These are phyloP conservation scores for Lichenostomus cassidix DNA, from an alignment of 2,113 vertebrate species.

Conservation along the genomic window DNA sequence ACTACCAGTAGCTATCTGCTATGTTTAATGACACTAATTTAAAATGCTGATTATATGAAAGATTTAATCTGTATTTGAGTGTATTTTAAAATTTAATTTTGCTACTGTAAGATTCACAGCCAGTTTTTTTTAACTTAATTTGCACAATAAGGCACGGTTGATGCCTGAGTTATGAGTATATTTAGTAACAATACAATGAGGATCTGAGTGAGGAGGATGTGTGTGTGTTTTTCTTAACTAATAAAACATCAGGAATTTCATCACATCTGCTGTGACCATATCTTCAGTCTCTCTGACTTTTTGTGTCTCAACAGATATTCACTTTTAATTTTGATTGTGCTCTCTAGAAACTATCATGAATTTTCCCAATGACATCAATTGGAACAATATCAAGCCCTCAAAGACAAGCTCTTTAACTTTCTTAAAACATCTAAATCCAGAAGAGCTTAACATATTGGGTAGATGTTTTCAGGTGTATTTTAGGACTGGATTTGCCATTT, in stretches of 20 bases:
- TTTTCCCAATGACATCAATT: not conserved
- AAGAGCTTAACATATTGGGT: not conserved
- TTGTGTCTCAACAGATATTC: not conserved
- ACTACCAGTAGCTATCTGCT: not conserved
- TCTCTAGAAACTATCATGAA: not conserved
- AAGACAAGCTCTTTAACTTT: not conserved
- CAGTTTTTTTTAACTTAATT: not conserved
- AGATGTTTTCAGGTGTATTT: conserved; percentile 32
- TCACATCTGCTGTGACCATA: not conserved
- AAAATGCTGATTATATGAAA: not conserved
- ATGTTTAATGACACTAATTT: not conserved
- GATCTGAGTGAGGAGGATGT: not conserved
- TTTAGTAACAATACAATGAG: not conserved
- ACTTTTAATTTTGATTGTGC: not conserved
- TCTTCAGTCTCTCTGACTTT: not conserved
- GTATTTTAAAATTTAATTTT: not conserved
- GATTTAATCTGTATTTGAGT: not conserved
- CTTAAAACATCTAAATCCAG: conserved; percentile 30
- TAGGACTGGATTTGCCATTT: conserved; percentile 37
- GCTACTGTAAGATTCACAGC: not conserved
- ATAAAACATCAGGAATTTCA: not conserved
- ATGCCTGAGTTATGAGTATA: not conserved
- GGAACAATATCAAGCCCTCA: not conserved
- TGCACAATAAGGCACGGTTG: not conserved
- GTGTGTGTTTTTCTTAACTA: not conserved